These are phyloP conservation scores for Parochlus steinenii DNA, from an alignment of 2,888 invertebrate species.

Conservation along the genomic window DNA sequence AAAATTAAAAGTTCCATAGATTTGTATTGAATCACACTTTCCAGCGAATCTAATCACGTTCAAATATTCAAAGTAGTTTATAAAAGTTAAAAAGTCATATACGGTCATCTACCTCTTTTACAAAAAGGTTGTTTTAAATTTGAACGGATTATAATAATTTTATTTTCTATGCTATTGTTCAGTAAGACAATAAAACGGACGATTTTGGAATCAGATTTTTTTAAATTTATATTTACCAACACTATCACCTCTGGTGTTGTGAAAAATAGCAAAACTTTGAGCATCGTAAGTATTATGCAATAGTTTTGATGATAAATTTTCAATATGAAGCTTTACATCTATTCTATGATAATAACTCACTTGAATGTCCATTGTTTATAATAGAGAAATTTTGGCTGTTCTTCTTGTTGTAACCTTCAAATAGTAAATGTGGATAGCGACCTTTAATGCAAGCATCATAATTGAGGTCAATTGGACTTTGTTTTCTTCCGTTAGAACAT, in stretches of 20 bases:
- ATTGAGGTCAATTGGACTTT: conserved; percentile 64
- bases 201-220: neutral
- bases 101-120: too few relatives aligned
- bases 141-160: too few relatives aligned
- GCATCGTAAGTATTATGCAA: neutral
- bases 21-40: too few relatives aligned
- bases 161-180: too few relatives aligned
- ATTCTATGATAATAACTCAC: conserved; percentile 18
- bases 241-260: too few relatives aligned
- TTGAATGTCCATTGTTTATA: conserved; percentile 28
- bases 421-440: conserved; percentile 21
- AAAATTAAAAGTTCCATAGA: too few relatives aligned
- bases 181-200: neutral
- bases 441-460: conserved; percentile 35
- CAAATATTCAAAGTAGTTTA: too few relatives aligned
- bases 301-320: neutral
- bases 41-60: too few relatives aligned
- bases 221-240: conserved; percentile 1
- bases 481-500: conserved; percentile 43
- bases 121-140: too few relatives aligned
- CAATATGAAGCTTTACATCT: neutral
- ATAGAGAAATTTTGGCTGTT: conserved; percentile 21
- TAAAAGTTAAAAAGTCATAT: too few relatives aligned
- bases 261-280: neutral
- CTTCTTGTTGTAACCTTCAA: conserved; percentile 22